A percentile compares a stretch with the other conserved stretches of the same genome.
These are phyloP conservation scores for Amblyteles armatorius DNA, from an alignment of 2,888 invertebrate genomes.

Conservation along the genomic window DNA sequence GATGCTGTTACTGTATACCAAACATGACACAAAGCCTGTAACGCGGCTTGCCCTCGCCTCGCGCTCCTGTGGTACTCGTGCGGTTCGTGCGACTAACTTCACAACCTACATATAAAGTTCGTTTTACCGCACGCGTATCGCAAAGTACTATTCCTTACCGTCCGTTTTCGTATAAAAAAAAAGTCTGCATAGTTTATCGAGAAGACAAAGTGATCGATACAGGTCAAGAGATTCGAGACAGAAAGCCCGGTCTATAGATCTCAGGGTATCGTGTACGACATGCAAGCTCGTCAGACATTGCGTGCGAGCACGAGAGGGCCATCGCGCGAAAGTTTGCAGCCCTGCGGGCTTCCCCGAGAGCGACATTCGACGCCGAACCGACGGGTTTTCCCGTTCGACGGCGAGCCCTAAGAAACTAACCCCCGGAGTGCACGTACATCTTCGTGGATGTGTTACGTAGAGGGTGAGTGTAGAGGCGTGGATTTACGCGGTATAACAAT, in stretches of 20 bases:
- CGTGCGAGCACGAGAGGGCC: conserved; percentile 18
- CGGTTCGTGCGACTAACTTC: no score
- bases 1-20: no score
- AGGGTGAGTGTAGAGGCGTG: not conserved
- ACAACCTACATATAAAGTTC: no score
- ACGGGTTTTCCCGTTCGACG: conserved; percentile 51
- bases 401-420: conserved; percentile 38
- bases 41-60: no score
- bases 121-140: no score
- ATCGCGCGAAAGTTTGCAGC: conserved; percentile 38
- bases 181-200: not conserved
- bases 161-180: no score
- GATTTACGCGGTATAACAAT: conserved; percentile 10
- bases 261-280: conserved; percentile 3
- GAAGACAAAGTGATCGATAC: not conserved
- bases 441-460: not conserved
- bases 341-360: conserved; percentile 27
- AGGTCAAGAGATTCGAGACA: not conserved
- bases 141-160: no score
- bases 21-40: no score
- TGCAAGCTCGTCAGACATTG: conserved; percentile 18
- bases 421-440: conserved; percentile 25
- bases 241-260: not conserved
- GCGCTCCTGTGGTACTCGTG: no score
- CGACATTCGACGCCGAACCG: conserved; percentile 54